Evolutionary conservation across 2,113 vertebrate genomes (phyloP), one percentile per base, ranked within the genome.

Genomic region (Oncorhynchus kisutch): DNA sequence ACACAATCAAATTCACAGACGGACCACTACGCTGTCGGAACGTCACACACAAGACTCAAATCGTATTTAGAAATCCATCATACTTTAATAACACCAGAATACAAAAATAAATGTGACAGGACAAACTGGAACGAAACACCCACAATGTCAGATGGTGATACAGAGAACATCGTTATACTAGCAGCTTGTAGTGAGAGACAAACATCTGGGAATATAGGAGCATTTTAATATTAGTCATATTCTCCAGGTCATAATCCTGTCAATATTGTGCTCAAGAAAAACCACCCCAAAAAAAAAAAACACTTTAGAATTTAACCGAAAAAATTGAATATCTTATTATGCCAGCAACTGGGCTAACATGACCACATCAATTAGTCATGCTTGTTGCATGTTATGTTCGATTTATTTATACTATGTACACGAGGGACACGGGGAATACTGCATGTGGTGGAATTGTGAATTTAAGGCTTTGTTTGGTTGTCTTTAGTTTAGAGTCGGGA

Each of bases 61-160:
- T 9, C 9, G 57, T 24, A 29, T 48, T 82, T 84, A 83, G 54
- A 84, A 87, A 84, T 79, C 72, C 72, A 72, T 74, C 83, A 79
- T 67, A 78, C 83, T 87, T 87, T 87, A 87, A 84, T 87, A 77
- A 76, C 78, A 82, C 75, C 67, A 84, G 74, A 79, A 84, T 81
- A 82, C 85, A 82, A 85, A 85, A 85, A 80, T 82, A 84, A 84
- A 81, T 77, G 82, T 75, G 81, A 81, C 76, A 77, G 73, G 74
- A 79, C 73, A 72, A 77, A 79, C 70, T 72, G 48, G 65, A 68
- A 76, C 34, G 67, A 49, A 70, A 67, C 22, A 67, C 0, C 25
- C 39, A 70, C 68, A 45, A 5, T 48, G 34, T 20, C n/a, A 18
- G 49, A 20, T 31, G 34, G 68, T 5, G 68, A 70, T 11, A 45